These are phyloP conservation scores for Trachythela sp. DNA, from an alignment of 64 coral and sea anemone species.

Conservation along the genomic window DNA sequence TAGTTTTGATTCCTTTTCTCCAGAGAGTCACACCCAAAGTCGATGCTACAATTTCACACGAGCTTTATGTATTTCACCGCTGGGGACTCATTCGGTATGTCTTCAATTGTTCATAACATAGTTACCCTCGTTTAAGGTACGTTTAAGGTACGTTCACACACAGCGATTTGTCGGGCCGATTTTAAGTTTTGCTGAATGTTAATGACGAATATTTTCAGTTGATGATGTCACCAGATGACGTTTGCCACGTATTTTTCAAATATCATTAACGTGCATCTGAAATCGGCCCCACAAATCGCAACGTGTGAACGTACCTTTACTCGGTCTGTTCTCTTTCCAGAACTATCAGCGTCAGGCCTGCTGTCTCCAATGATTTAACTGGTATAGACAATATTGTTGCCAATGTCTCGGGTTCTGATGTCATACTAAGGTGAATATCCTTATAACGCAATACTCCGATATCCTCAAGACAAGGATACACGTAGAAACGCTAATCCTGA, in stretches of 20 bases:
- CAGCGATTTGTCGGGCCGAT: too few species aligned
- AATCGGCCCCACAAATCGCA: too few species aligned
- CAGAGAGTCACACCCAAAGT: slow-evolving; percentile 89
- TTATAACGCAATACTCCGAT: too few species aligned
- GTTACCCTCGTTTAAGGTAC: too few species aligned
- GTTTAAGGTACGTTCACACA: too few species aligned
- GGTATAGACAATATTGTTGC: not conserved
- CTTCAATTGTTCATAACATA: not conserved
- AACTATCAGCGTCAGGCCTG: not conserved
- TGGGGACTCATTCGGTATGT: slow-evolving; percentile 95
- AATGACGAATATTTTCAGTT: too few species aligned
- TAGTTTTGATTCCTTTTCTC: not conserved
- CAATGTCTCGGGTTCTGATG: not conserved
- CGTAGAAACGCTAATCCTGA: too few species aligned
- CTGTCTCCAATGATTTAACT: not conserved
- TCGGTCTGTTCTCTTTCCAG: not conserved
- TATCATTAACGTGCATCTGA: too few species aligned
- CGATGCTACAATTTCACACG: slow-evolving; percentile 79
- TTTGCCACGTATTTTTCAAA: too few species aligned
- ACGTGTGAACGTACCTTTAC: not conserved
- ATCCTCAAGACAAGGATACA: too few species aligned
- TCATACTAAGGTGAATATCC: not conserved
- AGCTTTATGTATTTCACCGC: slow-evolving; percentile 86
- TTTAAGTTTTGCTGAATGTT: too few species aligned
- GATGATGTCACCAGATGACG: too few species aligned